Percentiles rank a stretch among this genome's conserved stretches.
phyloP scores from a whole-genome alignment of 2,797 vertebrate species.

The Choloepus didactylus region DNA sequence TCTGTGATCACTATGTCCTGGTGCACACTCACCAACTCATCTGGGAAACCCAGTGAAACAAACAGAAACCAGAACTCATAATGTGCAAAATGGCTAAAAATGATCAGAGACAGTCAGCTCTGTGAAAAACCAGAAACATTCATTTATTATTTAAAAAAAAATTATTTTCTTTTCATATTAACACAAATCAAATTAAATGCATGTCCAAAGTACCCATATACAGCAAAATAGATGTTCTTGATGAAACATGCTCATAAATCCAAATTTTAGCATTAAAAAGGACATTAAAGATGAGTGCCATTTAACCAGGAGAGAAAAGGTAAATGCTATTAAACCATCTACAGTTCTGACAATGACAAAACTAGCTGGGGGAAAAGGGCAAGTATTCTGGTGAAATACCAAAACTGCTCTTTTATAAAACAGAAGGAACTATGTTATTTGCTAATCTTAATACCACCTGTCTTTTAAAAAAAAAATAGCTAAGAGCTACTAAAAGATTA shows the following conservation, averaged over 20 bases:
- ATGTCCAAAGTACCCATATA: background rate
- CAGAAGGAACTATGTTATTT: accelerated
- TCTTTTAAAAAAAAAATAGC: background rate
- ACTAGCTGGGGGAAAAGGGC: accelerated
- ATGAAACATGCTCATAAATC: no score
- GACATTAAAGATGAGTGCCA: background rate
- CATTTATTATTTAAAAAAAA: background rate
- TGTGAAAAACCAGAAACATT: background rate
- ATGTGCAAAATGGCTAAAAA: background rate
- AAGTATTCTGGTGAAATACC: no score
- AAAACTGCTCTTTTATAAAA: background rate
- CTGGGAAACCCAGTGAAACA: background rate
- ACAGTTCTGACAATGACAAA: accelerated
- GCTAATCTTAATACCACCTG: background rate
- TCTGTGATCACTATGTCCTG: background rate
- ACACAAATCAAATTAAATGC: background rate
- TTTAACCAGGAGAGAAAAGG: background rate
- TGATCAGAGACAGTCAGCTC: accelerated
- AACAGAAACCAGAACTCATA: background rate
- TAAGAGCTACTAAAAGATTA: background rate
- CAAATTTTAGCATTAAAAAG: background rate
- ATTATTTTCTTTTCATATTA: accelerated
- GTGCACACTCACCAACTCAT: accelerated
- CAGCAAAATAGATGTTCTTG: background rate
- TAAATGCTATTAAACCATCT: background rate